Conservation (phyloP, 2,888 invertebrate species). For the Leptothorax acervorum region DNA sequence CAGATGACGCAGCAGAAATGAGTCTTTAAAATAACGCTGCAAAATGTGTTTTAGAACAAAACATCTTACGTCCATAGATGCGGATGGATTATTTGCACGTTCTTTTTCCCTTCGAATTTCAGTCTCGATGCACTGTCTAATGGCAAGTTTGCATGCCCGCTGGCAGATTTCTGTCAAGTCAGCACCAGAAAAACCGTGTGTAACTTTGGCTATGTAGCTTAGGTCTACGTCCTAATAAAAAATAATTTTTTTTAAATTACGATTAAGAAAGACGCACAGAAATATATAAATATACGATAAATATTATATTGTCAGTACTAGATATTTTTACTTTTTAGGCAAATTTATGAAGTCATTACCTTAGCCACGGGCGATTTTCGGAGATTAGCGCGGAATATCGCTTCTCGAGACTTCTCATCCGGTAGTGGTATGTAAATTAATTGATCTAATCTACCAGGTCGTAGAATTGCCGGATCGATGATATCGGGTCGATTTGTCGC, state of each 20-base stretch:
- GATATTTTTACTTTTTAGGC: background rate
- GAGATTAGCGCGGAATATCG: conserved; percentile 97
- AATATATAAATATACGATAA: conserved; percentile 8
- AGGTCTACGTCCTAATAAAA: conserved; percentile 93
- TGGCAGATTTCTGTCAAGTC: conserved; percentile 99
- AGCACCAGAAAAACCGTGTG: conserved; percentile 99
- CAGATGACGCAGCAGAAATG: conserved; percentile 10
- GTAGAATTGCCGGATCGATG: conserved; percentile 99
- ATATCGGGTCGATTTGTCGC: conserved; percentile 98
- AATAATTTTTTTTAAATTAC: background rate
- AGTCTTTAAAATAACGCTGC: background rate
- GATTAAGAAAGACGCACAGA: background rate
- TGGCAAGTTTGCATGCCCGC: conserved; percentile 99
- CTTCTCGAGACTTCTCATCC: conserved; percentile 98
- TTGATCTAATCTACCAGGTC: conserved; percentile 99
- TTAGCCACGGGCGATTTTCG: conserved; percentile 98
- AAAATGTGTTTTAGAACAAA: background rate
- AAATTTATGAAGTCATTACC: conserved; percentile 81
- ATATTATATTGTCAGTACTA: background rate
- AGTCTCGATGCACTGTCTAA: conserved; percentile 98
- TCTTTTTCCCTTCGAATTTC: conserved; percentile 97
- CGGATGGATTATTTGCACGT: conserved; percentile 91
- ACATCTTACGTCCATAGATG: conserved; percentile 93
- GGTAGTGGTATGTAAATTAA: conserved; percentile 99
- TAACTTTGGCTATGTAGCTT: conserved; percentile 94